Base-by-base conservation (phyloP, 2,113 vertebrate genomes). In the Toxostoma redivivum region DNA sequence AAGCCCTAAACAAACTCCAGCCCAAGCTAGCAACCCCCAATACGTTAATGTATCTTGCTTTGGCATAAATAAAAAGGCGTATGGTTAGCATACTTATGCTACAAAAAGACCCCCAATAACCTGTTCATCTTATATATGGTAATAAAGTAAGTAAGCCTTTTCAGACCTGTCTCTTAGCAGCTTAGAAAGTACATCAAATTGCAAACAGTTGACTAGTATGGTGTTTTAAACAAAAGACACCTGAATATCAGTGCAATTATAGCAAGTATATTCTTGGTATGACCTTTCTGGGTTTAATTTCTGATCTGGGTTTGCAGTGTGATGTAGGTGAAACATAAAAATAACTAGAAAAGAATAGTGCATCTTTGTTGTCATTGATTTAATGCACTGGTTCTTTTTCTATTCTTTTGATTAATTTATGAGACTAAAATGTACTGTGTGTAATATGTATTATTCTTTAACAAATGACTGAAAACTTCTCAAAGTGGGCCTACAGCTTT, bases 391-490 rank as follows among this genome's bases (percentile, higher is more conserved):
- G 23, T 90, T 93, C 54, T 73, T 64, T 81, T 90, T 65, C 61
- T 67, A 2, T 56, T 83, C 31, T 80, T 45, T 60, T 97, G 85
- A 90, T 97, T 92, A 92, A 95, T 96, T 92, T 53, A 88, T 86
- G 77, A 82, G 71, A 53, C 42, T 92, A 53, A 85, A 90, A 65
- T 86, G 51, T 86, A 28, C 61, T 21, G 8, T 81, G 23, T 58
- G 38, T 62, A 58, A 25, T 62, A 60, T 0, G 2, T 74, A 35
- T 70, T 88, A 23, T 25, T 71, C 27, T 47, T 83, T 2, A 67
- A 64, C 16, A 67, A 78, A 79, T 47, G 25, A 47, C 25, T 83
- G 67, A 44, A 50, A 80, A 54, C 28, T 71, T 72, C 15, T 51
- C 50, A 9, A 80, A 58, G 40, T 64, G 47, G 44, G 13, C 28